Percentiles rank a stretch among this genome's conserved stretches.
These are phyloP conservation scores for Xiphias gladius DNA, from an alignment of 2,113 vertebrate genomes.

Conservation along the genomic window DNA sequence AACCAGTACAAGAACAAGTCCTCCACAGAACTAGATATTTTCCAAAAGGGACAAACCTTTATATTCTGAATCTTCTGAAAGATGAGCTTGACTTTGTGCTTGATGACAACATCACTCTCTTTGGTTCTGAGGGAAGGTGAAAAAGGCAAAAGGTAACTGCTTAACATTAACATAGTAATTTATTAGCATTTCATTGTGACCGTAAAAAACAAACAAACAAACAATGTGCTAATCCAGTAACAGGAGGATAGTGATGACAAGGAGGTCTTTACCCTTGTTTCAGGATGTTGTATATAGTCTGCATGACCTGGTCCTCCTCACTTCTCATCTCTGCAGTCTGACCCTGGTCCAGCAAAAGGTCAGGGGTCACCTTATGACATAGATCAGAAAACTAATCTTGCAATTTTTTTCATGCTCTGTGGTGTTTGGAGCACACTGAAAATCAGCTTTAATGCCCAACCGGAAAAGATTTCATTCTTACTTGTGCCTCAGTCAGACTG, in stretches of 20 bases:
- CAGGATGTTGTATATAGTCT: slow-evolving; percentile 88
- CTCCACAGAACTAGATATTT: background rate
- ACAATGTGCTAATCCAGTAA: background rate
- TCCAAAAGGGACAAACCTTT: slow-evolving; percentile 76
- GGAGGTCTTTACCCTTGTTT: slow-evolving; percentile 87
- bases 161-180: background rate
- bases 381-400: slow-evolving; percentile 70
- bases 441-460: background rate
- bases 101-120: slow-evolving; percentile 86
- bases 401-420: slow-evolving; percentile 46
- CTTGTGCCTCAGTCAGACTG: slow-evolving; percentile 83
- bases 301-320: slow-evolving; percentile 85
- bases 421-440: slow-evolving; percentile 7
- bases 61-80: slow-evolving; percentile 88
- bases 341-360: slow-evolving; percentile 92
- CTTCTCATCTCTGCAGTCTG: slow-evolving; percentile 82
- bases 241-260: background rate
- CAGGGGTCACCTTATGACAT: slow-evolving; percentile 91
- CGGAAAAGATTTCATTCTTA: slow-evolving; percentile 65
- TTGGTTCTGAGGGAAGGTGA: slow-evolving; percentile 79
- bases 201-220: background rate
- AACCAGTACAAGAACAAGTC: background rate
- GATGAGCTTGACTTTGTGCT: slow-evolving; percentile 87
- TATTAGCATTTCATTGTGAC: background rate
- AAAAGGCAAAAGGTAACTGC: background rate